A percentile compares a stretch with the other conserved stretches of the same genome.
Conservation (phyloP, 2,888 invertebrate genomes). For the Conomelus anceps region DNA sequence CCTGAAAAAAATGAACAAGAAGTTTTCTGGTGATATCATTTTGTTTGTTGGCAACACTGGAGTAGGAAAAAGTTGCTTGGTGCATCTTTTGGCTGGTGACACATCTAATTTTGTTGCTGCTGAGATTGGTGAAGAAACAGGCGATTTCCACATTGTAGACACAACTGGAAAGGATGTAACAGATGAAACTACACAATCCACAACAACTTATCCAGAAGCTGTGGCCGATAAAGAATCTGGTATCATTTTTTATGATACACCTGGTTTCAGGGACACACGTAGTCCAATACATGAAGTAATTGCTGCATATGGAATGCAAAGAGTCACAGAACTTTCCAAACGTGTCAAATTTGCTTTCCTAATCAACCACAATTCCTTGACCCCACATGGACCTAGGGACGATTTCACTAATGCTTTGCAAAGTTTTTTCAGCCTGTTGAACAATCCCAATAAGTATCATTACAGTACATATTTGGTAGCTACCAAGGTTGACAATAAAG, state of each 20-base stretch:
- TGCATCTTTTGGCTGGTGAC: neutral
- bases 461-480: neutral
- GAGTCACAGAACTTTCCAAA: neutral
- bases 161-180: neutral
- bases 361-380: neutral
- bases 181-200: neutral
- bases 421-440: neutral
- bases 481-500: neutral
- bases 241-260: neutral
- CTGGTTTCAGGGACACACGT: neutral
- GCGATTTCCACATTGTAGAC: neutral
- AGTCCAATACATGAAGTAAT: neutral
- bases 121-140: neutral
- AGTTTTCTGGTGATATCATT: neutral
- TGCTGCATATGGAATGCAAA: neutral
- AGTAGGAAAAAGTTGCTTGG: neutral
- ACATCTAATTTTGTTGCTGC: neutral
- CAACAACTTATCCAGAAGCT: neutral
- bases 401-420: neutral
- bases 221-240: neutral
- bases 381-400: neutral
- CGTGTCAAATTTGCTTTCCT: neutral
- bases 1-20: neutral
- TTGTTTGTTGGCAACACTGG: conserved; percentile 1
- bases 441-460: neutral